These are phyloP conservation scores for roundworm (Caenorhabditis elegans) DNA, from an alignment of 1,140 invertebrate genomes.

Conservation along the genomic window WBcel235 BX284603.4:13233001-13233500, in stretches of 20 bases:
- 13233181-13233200: conserved; percentile 6
- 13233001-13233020: conserved; percentile 35
- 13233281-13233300: too few relatives aligned
- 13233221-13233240: too few relatives aligned
- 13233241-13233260: too few relatives aligned
- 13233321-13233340: too few relatives aligned
- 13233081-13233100: conserved; percentile 11
- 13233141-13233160: background rate
- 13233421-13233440: conserved; percentile 3
- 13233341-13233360: background rate
- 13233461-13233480: conserved; percentile 35
- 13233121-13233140: conserved; percentile 30
- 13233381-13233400: conserved; percentile 18
- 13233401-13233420: conserved; percentile 40
- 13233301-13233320: too few relatives aligned
- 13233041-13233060: too few relatives aligned
- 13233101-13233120: background rate
- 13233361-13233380: background rate
- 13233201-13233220: conserved; percentile 39
- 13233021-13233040: background rate
- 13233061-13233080: background rate
- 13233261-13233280: too few relatives aligned
- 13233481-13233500: conserved; percentile 46
- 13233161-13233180: background rate
- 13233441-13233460: background rate